A percentile compares a stretch with the other conserved stretches of the same genome.
Evolutionary conservation across 1,140 invertebrate genomes (phyloP).

Genomic region (Procambarus virginalis): DNA sequence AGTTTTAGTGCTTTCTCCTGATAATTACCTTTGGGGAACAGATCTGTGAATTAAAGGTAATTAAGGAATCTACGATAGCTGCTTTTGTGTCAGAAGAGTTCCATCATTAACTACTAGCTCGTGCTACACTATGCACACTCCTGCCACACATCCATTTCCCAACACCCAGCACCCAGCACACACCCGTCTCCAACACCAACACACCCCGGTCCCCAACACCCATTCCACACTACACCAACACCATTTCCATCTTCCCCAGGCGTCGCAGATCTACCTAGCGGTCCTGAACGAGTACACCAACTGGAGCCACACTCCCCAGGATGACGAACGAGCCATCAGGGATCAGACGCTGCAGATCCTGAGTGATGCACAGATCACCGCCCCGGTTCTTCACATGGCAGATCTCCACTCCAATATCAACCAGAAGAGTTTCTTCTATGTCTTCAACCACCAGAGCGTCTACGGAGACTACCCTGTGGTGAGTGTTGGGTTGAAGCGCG

Average conservation of each 20-base stretch:
- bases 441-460: slow-evolving; percentile 96
- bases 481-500: slow-evolving; percentile 71
- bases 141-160: no score
- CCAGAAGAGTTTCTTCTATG: slow-evolving; percentile 86
- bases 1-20: no score
- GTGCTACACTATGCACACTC: no score
- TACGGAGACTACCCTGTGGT: slow-evolving; percentile 92
- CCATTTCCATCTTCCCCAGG: slow-evolving; percentile 9
- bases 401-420: slow-evolving; percentile 85
- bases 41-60: no score
- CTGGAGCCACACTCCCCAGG: slow-evolving; percentile 8
- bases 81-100: no score
- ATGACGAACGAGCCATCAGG: slow-evolving; percentile 78
- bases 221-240: no score
- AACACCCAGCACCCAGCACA: background rate
- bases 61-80: no score
- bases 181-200: background rate
- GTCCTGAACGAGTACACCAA: slow-evolving; percentile 56
- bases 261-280: slow-evolving; percentile 39
- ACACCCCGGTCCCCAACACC: no score
- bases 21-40: no score
- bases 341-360: slow-evolving; percentile 93
- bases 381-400: slow-evolving; percentile 91
- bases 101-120: no score
- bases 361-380: slow-evolving; percentile 94